phyloP scores from a whole-genome alignment of 2,888 invertebrate species.

The Melieria crassipennis region DNA sequence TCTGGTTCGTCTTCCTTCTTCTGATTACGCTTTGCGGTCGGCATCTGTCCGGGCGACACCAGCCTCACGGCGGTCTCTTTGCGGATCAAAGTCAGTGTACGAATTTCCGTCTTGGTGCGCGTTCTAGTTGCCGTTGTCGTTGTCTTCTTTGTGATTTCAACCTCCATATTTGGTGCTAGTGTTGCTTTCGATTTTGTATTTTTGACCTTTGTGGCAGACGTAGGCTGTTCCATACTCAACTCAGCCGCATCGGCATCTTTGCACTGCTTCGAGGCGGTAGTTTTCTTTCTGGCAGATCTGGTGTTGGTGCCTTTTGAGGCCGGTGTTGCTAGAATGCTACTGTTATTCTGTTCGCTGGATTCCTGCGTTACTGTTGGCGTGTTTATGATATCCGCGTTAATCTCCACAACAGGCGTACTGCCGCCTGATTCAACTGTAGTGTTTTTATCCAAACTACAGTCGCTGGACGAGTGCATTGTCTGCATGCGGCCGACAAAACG shows the following conservation, averaged over 20 bases:
- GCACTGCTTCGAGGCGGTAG: neutral
- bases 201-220: neutral
- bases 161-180: conserved; percentile 9
- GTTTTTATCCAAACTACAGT: no score
- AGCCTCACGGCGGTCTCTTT: conserved; percentile 15
- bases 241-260: neutral
- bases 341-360: no score
- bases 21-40: conserved; percentile 5
- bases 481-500: no score
- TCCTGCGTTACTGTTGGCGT: no score
- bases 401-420: no score
- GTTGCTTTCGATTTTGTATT: neutral
- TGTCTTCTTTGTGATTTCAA: conserved; percentile 14
- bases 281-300: conserved; percentile 20
- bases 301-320: conserved; percentile 15
- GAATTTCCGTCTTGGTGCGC: conserved; percentile 22
- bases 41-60: neutral
- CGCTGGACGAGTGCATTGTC: no score
- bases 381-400: no score
- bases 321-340: neutral
- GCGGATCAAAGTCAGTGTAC: conserved; percentile 17
- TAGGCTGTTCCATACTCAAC: neutral
- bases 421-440: no score
- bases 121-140: conserved; percentile 1
- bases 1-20: neutral